Evolutionary conservation across 2,113 vertebrate genomes (phyloP).

Genomic region (Nyctibius bracteatus): DNA sequence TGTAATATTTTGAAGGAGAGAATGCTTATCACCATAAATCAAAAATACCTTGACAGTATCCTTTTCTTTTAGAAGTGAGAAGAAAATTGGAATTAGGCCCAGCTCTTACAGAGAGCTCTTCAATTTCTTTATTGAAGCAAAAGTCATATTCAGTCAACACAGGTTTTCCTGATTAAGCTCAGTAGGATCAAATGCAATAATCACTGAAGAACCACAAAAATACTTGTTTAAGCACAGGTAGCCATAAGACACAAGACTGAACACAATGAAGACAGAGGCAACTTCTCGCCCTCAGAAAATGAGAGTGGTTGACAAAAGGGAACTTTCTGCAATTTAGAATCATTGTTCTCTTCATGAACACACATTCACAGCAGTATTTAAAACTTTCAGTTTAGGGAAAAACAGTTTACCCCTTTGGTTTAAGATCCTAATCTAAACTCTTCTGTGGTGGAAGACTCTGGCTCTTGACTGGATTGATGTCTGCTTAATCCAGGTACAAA

Average conservation of each 20-base stretch:
- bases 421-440: neutral
- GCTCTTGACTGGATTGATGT: neutral
- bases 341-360: neutral
- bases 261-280: neutral
- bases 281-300: neutral
- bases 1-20: neutral
- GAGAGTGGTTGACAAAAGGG: neutral
- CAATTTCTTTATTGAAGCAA: constrained; percentile 10
- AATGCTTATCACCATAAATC: neutral
- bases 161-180: neutral
- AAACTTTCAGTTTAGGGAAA: neutral
- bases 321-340: neutral
- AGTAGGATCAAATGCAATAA: neutral
- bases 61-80: neutral
- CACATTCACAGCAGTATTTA: neutral
- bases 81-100: neutral
- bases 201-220: neutral
- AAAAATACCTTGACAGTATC: neutral
- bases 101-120: neutral
- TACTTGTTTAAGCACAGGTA: neutral
- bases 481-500: neutral
- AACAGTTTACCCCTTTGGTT: neutral
- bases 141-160: neutral
- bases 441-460: neutral
- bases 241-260: neutral